Evolutionary conservation across 2,113 vertebrate genomes (phyloP).

Genomic region (Sterrhoptilus dennistouni): DNA sequence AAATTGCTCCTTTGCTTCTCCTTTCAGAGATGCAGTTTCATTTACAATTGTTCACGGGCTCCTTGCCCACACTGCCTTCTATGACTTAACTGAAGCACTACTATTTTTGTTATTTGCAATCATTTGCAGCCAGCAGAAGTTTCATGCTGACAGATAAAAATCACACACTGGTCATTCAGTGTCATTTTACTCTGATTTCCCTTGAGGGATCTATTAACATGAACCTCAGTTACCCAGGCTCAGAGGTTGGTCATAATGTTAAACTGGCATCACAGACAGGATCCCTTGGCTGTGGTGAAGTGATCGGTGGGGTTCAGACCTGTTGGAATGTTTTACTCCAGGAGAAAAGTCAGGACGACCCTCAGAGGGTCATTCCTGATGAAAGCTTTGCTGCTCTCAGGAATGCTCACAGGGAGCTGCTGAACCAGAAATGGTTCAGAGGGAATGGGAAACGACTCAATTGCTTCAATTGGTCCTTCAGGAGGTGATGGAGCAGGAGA

Average conservation of each 20-base stretch:
- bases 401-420: background rate
- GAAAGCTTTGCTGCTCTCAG: background rate
- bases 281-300: background rate
- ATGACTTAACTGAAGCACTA: background rate
- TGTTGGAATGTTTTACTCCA: background rate
- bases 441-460: background rate
- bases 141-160: background rate
- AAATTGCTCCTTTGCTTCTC: background rate
- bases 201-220: background rate
- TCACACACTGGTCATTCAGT: background rate
- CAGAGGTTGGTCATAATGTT: background rate
- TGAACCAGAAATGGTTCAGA: background rate
- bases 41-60: background rate
- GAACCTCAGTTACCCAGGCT: background rate
- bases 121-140: background rate
- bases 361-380: background rate
- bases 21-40: background rate
- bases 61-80: background rate
- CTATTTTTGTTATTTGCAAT: background rate
- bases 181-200: background rate
- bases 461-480: background rate
- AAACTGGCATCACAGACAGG: background rate
- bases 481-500: background rate
- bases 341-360: background rate
- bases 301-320: rapidly evolving